Evolutionary conservation across 2,113 vertebrate genomes (phyloP).

Genomic region (Cynopterus brachyotis): DNA sequence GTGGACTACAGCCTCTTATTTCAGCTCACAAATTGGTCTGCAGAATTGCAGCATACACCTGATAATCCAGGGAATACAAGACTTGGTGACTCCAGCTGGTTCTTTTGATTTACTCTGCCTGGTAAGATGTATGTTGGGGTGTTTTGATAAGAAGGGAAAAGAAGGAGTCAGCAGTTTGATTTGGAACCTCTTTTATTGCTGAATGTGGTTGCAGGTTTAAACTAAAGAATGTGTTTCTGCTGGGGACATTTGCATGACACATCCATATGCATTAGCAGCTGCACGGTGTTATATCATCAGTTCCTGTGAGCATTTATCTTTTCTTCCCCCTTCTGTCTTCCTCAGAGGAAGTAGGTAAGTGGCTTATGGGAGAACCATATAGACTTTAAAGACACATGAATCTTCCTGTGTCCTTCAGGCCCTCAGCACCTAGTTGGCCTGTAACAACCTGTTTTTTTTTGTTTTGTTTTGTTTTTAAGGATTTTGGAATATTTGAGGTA

Average conservation of each 20-base stretch:
- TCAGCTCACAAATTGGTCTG: slow-evolving; percentile 77
- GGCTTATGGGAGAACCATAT: neutral
- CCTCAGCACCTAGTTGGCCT: neutral
- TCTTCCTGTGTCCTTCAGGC: neutral
- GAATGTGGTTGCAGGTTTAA: slow-evolving; percentile 72
- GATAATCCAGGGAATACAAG: slow-evolving; percentile 77
- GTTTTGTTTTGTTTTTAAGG: too few relatives aligned
- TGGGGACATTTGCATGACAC: slow-evolving; percentile 74
- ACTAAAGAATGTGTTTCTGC: slow-evolving; percentile 77
- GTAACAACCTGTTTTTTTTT: neutral
- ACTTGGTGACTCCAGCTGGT: slow-evolving; percentile 80
- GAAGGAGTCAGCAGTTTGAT: slow-evolving; percentile 86
- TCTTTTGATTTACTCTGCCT: slow-evolving; percentile 82
- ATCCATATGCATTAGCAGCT: slow-evolving; percentile 78
- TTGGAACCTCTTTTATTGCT: slow-evolving; percentile 76
- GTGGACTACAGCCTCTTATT: slow-evolving; percentile 46
- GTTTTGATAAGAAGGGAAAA: slow-evolving; percentile 80
- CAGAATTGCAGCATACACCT: slow-evolving; percentile 74
- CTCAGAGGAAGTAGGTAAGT: slow-evolving; percentile 60
- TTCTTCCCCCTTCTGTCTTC: slow-evolving; percentile 20
- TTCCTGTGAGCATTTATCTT: slow-evolving; percentile 73
- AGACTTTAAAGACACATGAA: slow-evolving; percentile 26
- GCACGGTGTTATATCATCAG: slow-evolving; percentile 68
- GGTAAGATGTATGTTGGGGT: slow-evolving; percentile 77
- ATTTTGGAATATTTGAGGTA: neutral